Evolutionary conservation across 30 jellyfish, hydroid and myxozoan genomes (phyloP).

Genomic region (Calvadosia cruxmelitensis): DNA sequence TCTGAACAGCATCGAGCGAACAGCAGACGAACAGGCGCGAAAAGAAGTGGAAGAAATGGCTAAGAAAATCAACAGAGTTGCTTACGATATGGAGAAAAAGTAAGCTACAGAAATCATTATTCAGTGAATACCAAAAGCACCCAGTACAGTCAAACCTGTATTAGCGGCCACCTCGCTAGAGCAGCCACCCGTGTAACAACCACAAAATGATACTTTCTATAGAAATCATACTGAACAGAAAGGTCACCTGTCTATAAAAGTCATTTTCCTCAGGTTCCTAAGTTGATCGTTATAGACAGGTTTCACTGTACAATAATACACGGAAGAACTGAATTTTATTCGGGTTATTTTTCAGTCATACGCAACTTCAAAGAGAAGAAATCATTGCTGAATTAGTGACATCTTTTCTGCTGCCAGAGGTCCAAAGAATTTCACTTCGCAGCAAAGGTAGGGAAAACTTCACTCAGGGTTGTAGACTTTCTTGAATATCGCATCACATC

Average conservation of each 20-base stretch:
- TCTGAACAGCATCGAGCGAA: constrained; percentile 49
- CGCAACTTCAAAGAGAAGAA: constrained; percentile 83
- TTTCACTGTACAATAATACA: too few species aligned
- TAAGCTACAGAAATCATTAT: constrained; percentile 17
- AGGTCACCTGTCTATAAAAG: too few species aligned
- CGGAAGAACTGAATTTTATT: too few species aligned
- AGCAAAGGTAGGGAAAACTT: constrained; percentile 36
- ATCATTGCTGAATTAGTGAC: constrained; percentile 92
- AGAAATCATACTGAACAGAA: too few species aligned
- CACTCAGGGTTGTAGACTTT: background rate
- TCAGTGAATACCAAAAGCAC: background rate
- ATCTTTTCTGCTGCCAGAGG: constrained; percentile 90
- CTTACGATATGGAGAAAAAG: constrained; percentile 87
- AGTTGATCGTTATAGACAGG: too few species aligned
- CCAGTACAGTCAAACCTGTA: background rate
- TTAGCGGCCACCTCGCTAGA: too few species aligned
- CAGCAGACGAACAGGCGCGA: constrained; percentile 94
- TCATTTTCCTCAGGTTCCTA: too few species aligned
- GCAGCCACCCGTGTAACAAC: too few species aligned
- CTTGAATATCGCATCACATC: background rate
- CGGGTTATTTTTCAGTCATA: constrained; percentile 33
- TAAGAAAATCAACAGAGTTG: constrained; percentile 69
- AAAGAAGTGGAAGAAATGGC: constrained; percentile 78
- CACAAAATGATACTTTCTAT: too few species aligned
- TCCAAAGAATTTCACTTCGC: constrained; percentile 69